phyloP scores from a whole-genome alignment of 2,888 invertebrate species.

The Apodemia hepburni region DNA sequence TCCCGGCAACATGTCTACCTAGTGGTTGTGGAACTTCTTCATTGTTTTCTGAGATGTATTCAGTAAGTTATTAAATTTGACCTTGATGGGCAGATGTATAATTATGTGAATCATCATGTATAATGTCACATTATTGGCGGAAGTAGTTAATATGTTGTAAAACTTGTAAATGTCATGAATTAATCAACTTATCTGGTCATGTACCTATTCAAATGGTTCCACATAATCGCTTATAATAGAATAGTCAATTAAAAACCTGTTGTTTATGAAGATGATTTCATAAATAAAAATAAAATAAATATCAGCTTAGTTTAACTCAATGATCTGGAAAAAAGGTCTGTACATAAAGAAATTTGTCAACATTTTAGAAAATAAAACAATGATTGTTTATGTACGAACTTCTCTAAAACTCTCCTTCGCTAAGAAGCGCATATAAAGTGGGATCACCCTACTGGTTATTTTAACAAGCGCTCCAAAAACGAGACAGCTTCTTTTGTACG shows the following conservation, averaged over 20 bases:
- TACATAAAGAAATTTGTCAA: too few relatives aligned
- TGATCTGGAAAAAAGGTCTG: neutral
- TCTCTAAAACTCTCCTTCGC: too few relatives aligned
- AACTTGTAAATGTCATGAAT: constrained; percentile 7
- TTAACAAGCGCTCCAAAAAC: too few relatives aligned
- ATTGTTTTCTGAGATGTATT: neutral
- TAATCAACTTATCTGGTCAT: neutral
- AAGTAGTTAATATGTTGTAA: constrained; percentile 1
- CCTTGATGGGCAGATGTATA: neutral
- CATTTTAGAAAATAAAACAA: too few relatives aligned
- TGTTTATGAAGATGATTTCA: neutral
- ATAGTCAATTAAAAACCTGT: neutral
- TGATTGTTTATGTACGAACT: too few relatives aligned
- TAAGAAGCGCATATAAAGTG: too few relatives aligned
- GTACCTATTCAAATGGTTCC: neutral
- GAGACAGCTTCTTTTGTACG: too few relatives aligned
- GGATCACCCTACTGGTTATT: too few relatives aligned
- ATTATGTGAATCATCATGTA: constrained; percentile 7
- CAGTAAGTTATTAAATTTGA: neutral
- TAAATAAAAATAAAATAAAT: neutral
- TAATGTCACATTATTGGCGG: constrained; percentile 5
- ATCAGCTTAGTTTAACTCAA: neutral
- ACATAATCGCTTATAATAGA: neutral
- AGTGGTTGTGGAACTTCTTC: neutral
- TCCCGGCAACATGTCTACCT: neutral